Evolutionary conservation across 30 jellyfish, hydroid and myxozoan genomes (phyloP), one percentile per base, ranked within the genome.

Genomic region (Turritopsis rubra): DNA sequence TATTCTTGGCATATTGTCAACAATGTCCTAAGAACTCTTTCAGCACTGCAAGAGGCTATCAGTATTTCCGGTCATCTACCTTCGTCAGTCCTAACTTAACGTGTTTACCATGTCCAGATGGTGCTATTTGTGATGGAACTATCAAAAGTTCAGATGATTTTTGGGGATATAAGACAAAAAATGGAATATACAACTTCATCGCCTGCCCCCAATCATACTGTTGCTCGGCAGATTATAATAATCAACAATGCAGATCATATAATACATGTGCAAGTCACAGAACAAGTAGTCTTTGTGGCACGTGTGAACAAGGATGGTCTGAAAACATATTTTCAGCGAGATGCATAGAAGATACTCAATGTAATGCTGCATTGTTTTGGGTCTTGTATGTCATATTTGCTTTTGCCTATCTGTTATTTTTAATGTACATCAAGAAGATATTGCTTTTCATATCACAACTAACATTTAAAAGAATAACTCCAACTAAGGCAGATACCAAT

Each of bases 261-360:
- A 52, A 74, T 19, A 53, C 86, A 53, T 84, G 90, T 52, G 86
- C 86, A 16, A 23, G 27, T 13, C 53, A 25, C 52, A 53, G 90
- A 84, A 52, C 4, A 0, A 86, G 86, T 7, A 75, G 22, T n/a
- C 72, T 84, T 21, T 84, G 90, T 65, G 86, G 90, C 1, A 21
- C 41, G 28, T 84, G 90, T 28, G 27, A 41, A 19, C 71, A 23
- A 19, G 86, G 86, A 53, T 75, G 75, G 52, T 72, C 90, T 3
- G 90, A 84, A n/a, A 84, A 84, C 73, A 21, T 84, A 27, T 18
- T 84, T 29, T 21, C 77, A 52, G 66, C 25, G 66, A 21, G 54
- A 20, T 84, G 90, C 24, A 21, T 75, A 28, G 24, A 52, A 84
- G 79, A 75, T 23, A 66, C 21, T 20, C 24, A 53, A 18, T 84